These are phyloP conservation scores for Aphelinus certus DNA, from an alignment of 1,140 invertebrate species.

Conservation along the genomic window DNA sequence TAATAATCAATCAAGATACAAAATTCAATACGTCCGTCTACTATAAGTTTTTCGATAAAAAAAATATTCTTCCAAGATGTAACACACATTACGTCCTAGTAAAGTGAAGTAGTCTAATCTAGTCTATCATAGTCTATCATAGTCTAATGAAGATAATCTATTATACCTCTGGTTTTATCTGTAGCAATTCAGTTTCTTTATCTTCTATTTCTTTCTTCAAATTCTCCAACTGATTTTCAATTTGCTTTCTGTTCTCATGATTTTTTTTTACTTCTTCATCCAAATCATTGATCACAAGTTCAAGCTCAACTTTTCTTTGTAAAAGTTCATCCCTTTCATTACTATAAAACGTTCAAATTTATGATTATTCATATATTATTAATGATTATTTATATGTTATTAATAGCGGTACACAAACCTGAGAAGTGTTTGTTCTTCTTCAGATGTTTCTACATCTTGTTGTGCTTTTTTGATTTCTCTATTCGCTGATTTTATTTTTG, in stretches of 20 bases:
- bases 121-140: too few relatives aligned
- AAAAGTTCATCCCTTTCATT: slow-evolving; percentile 94
- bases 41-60: background rate
- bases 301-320: slow-evolving; percentile 95
- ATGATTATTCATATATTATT: background rate
- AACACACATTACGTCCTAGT: too few relatives aligned
- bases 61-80: slow-evolving; percentile 28
- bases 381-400: slow-evolving; percentile 39
- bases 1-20: too few relatives aligned
- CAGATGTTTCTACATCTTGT: slow-evolving; percentile 83
- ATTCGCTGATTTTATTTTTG: slow-evolving; percentile 84
- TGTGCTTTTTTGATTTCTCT: slow-evolving; percentile 90
- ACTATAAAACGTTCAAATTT: slow-evolving; percentile 56
- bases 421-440: slow-evolving; percentile 77
- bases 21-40: background rate
- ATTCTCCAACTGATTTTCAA: slow-evolving; percentile 91
- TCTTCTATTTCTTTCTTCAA: slow-evolving; percentile 89
- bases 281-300: slow-evolving; percentile 94
- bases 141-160: too few relatives aligned
- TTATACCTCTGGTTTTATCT: slow-evolving; percentile 61
- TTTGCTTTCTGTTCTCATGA: slow-evolving; percentile 88
- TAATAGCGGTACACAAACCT: slow-evolving; percentile 77
- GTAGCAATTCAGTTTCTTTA: slow-evolving; percentile 88
- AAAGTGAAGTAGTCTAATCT: too few relatives aligned
- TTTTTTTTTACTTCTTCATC: slow-evolving; percentile 96